Percentiles rank a stretch among this genome's conserved stretches.
Evolutionary conservation across 2,113 vertebrate species (phyloP).

Genomic region (Hystrix cristata): DNA sequence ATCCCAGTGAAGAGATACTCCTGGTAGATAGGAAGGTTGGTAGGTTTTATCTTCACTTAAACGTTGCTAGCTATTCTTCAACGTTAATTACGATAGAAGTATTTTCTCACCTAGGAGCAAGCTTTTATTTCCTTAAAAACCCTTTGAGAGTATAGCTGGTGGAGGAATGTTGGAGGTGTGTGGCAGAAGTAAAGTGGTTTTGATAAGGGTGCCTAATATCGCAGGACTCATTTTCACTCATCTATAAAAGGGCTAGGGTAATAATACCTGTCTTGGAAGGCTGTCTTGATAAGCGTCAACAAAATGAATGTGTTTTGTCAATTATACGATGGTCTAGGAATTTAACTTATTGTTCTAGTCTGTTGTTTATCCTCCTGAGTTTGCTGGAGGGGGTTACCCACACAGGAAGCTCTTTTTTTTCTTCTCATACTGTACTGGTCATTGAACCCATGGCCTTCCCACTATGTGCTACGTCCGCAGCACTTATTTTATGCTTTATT

Average conservation of each 20-base stretch:
- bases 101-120: not conserved
- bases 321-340: constrained; percentile 33
- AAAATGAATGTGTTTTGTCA: constrained; percentile 45
- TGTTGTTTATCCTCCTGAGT: constrained; percentile 10
- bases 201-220: not conserved
- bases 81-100: constrained; percentile 12
- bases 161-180: not conserved
- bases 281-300: not conserved
- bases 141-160: not conserved
- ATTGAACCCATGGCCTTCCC: not conserved
- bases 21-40: not conserved
- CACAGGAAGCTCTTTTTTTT: not conserved
- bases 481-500: not conserved
- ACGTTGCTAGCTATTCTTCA: not conserved
- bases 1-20: not conserved
- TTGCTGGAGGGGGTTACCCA: not conserved
- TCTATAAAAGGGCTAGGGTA: constrained; percentile 10
- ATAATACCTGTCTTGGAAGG: not conserved
- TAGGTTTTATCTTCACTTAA: constrained; percentile 25
- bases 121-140: constrained; percentile 46
- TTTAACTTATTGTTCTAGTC: not conserved
- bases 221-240: constrained; percentile 2
- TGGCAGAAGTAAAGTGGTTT: not conserved
- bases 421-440: not conserved
- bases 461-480: not conserved